Evolutionary conservation across 1,140 invertebrate genomes (phyloP), one percentile per base, ranked within the genome.

Genomic region (Trichoplusia ni): DNA sequence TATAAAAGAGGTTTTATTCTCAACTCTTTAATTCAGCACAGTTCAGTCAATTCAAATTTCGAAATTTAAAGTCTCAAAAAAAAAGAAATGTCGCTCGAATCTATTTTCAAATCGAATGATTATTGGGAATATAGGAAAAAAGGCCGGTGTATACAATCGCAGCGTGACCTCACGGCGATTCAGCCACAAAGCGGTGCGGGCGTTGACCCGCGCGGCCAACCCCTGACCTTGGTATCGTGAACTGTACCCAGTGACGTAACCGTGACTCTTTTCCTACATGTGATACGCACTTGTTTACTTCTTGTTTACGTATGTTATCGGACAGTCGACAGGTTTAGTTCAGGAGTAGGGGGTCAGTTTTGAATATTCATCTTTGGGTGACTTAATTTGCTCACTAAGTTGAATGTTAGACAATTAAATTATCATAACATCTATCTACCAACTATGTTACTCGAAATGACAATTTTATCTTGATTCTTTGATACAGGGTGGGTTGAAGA

Each of bases 181-280:
- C 71, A 75, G 71, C 77, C 69, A 79, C 78, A 85, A 81, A 82
- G 77, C 77, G 68, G 75, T 74, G 78, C 83, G 85, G 79, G 64
- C 84, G 67, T 82, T 84, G 82, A 86, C 85, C 82, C 78, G 73
- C 75, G 79, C 77, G 77, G 75, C 81, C 86, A 86, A 86, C 86
- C 86, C 86, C 86, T 89, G 86, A 89, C 86, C 86, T 89, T 89
- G 83, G 73, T 86, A 82, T 81, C 81, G 82, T 87, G 82, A 86
- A 83, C 77, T 75, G 77, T 74, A 71, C 75, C 73, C 74, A 67
- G 46, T 86, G 80, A 86, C 81, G 82, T 86, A 86, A 84, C 81
- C 77, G 81, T 82, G 76, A 79, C 80, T 82, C 69, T 77, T 76
- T n/a, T 77, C 73, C 77, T 69, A 64, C 71, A 60, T 47, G 31